phyloP scores from a whole-genome alignment of 2,113 vertebrate species.

The Puntigrus tetrazona region DNA sequence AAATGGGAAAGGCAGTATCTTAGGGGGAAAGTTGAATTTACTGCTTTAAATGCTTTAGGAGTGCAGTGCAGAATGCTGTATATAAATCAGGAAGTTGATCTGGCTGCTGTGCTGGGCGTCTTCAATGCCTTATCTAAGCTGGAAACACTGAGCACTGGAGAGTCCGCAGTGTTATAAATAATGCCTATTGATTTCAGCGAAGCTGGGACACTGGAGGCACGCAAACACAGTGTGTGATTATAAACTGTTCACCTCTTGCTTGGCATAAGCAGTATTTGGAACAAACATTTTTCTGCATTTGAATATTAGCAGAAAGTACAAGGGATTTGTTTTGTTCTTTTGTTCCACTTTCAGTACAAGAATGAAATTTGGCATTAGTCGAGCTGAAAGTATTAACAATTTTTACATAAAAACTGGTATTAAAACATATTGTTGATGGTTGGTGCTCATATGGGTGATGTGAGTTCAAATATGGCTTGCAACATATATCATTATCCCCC shows the following conservation, averaged over 20 bases:
- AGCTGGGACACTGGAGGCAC: slow-evolving; percentile 46
- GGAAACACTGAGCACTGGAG: slow-evolving; percentile 66
- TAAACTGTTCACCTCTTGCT: slow-evolving; percentile 11
- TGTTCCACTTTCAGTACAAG: too few species aligned
- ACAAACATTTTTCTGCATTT: not conserved
- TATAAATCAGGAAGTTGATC: slow-evolving; percentile 74
- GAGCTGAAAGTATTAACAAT: too few species aligned
- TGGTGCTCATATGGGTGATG: not conserved
- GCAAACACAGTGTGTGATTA: slow-evolving; percentile 42
- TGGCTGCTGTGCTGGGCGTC: slow-evolving; percentile 64
- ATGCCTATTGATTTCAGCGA: slow-evolving; percentile 59
- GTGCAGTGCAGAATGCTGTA: slow-evolving; percentile 44
- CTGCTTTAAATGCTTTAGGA: slow-evolving; percentile 39
- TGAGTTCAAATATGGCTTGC: not conserved
- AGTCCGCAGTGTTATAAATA: slow-evolving; percentile 63
- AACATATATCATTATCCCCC: not conserved
- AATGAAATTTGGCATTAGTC: too few species aligned
- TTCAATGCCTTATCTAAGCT: slow-evolving; percentile 69
- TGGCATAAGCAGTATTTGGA: slow-evolving; percentile 6
- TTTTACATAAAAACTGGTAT: too few species aligned
- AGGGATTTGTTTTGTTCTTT: too few species aligned
- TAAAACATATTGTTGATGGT: not conserved
- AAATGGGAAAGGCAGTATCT: slow-evolving; percentile 6
- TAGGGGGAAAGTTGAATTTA: not conserved
- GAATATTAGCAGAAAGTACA: not conserved